phyloP scores from a whole-genome alignment of 2,888 invertebrate species.

The Terebella lapidaria region DNA sequence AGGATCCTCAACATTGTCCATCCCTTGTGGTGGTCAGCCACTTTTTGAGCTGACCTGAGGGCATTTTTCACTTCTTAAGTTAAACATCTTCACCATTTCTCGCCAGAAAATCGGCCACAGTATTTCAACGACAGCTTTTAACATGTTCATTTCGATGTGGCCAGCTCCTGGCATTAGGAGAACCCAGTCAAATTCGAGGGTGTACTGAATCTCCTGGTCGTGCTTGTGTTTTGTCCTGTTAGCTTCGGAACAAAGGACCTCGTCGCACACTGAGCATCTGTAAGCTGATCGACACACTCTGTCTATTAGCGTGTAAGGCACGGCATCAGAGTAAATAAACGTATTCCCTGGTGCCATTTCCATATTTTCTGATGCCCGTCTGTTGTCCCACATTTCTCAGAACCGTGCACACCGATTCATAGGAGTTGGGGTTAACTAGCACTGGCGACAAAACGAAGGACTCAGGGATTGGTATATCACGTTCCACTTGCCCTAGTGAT shows the following conservation, averaged over 20 bases:
- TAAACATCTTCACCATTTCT: neutral
- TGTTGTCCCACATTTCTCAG: no score
- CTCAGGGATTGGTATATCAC: no score
- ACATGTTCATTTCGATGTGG: slow-evolving; percentile 3
- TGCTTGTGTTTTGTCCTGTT: neutral
- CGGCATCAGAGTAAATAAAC: neutral
- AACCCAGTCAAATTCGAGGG: slow-evolving; percentile 3
- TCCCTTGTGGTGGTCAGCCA: no score
- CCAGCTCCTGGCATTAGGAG: neutral
- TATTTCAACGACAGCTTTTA: neutral
- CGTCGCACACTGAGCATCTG: neutral
- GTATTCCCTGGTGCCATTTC: no score
- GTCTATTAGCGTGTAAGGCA: neutral
- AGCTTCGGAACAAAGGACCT: neutral
- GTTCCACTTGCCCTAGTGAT: no score
- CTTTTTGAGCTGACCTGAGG: no score
- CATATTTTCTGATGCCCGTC: no score
- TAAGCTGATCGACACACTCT: neutral
- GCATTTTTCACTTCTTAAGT: neutral
- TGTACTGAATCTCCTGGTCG: neutral
- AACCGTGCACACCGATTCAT: no score
- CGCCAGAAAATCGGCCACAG: neutral
- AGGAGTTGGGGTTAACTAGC: no score
- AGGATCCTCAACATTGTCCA: neutral
- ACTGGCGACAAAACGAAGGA: no score